A percentile compares a stretch with the other conserved stretches of the same genome.
Evolutionary conservation across 2,797 vertebrate species (phyloP).

Genomic region (Mus spretus): DNA sequence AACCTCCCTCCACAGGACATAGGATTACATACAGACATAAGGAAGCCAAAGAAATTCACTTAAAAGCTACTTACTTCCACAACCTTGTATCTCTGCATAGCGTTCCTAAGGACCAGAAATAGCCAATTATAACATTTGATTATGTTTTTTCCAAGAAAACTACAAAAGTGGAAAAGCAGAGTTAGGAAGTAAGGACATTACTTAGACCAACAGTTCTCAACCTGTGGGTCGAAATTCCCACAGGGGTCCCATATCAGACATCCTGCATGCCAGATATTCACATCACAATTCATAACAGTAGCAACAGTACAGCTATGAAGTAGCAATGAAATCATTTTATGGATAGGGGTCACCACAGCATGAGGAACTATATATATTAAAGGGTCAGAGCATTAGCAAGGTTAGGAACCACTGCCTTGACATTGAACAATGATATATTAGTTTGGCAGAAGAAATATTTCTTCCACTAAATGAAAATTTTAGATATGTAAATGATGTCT

Average conservation of each 20-base stretch:
- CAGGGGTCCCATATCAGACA: background rate
- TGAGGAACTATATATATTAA: too few relatives aligned
- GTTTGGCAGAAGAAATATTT: constrained; percentile 60
- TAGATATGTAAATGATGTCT: background rate
- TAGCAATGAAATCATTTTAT: background rate
- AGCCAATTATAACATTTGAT: constrained; percentile 7
- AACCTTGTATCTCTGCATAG: constrained; percentile 9
- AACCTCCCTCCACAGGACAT: background rate
- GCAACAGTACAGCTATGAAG: background rate
- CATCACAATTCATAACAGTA: background rate
- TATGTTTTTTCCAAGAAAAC: constrained; percentile 45
- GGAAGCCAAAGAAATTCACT: constrained; percentile 49
- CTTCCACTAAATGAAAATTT: constrained; percentile 18
- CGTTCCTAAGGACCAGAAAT: background rate
- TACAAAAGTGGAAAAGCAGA: constrained; percentile 48
- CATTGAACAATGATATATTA: background rate
- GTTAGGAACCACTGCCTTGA: background rate
- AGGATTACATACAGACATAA: background rate
- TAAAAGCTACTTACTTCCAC: constrained; percentile 20
- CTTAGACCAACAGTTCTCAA: background rate
- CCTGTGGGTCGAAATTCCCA: background rate
- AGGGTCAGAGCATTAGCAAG: background rate
- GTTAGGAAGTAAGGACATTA: background rate
- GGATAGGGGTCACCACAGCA: background rate
- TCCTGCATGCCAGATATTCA: too few relatives aligned